Evolutionary conservation across 2,888 invertebrate genomes (phyloP).

Genomic region (Dolomedes plantarius): DNA sequence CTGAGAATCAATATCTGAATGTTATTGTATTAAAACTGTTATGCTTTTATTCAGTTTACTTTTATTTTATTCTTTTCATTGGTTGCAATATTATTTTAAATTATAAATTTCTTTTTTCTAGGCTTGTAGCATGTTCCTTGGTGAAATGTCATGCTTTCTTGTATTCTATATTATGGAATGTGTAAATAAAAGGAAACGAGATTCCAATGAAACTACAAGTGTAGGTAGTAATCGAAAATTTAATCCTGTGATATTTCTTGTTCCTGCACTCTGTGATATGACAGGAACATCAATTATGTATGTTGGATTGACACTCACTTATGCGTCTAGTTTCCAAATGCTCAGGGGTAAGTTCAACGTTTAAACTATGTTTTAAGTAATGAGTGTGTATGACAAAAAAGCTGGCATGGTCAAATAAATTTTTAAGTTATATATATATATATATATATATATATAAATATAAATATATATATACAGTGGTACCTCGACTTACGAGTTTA

Average conservation of each 20-base stretch:
- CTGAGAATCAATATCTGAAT: no score
- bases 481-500: no score
- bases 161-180: constrained; percentile 83
- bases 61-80: no score
- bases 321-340: constrained; percentile 97
- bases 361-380: no score
- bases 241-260: constrained; percentile 86
- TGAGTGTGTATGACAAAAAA: no score
- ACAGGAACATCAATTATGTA: constrained; percentile 92
- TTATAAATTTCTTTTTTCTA: constrained; percentile 74
- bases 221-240: constrained; percentile 84
- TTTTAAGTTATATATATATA: no score
- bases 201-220: constrained; percentile 79
- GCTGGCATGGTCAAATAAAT: no score
- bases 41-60: no score
- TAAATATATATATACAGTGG: no score
- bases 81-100: no score
- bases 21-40: no score
- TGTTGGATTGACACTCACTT: constrained; percentile 92
- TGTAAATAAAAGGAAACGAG: constrained; percentile 77
- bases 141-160: constrained; percentile 91
- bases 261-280: constrained; percentile 93
- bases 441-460: no score
- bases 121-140: constrained; percentile 93
- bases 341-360: constrained; percentile 83